These are phyloP conservation scores for Misgurnus anguillicaudatus DNA, from an alignment of 2,113 vertebrate genomes.

Conservation along the genomic window DNA sequence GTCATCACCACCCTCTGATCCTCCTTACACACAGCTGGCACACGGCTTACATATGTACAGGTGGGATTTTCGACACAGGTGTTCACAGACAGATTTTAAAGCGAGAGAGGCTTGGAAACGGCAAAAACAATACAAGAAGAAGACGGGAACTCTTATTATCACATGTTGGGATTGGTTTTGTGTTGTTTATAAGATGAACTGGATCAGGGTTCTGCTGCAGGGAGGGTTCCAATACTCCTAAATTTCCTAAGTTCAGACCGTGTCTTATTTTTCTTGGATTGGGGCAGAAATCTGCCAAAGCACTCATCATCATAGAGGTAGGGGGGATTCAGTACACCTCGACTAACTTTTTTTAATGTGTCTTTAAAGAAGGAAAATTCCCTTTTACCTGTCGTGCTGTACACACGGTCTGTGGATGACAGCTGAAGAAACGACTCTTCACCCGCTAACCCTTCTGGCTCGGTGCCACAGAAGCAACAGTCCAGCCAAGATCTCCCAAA, in stretches of 20 bases:
- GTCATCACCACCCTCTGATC: slow-evolving; percentile 70
- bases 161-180: neutral
- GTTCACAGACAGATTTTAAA: neutral
- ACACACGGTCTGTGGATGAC: slow-evolving; percentile 24
- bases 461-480: slow-evolving; percentile 19
- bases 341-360: neutral
- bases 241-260: slow-evolving; percentile 10
- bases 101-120: slow-evolving; percentile 7
- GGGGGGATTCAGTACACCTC: slow-evolving; percentile 1
- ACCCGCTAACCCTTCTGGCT: slow-evolving; percentile 26
- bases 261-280: slow-evolving; percentile 8
- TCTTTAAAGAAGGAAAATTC: neutral
- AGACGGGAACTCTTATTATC: neutral
- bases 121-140: slow-evolving; percentile 5
- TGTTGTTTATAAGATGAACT: neutral
- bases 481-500: slow-evolving; percentile 32
- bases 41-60: slow-evolving; percentile 9
- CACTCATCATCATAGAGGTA: neutral
- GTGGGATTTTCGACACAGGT: slow-evolving; percentile 39
- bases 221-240: neutral
- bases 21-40: slow-evolving; percentile 42
- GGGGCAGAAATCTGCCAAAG: neutral
- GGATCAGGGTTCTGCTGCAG: neutral
- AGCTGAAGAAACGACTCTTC: slow-evolving; percentile 36
- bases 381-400: slow-evolving; percentile 10